These are phyloP conservation scores for Cheilosia soror DNA, from an alignment of 2,888 invertebrate species.

Conservation along the genomic window DNA sequence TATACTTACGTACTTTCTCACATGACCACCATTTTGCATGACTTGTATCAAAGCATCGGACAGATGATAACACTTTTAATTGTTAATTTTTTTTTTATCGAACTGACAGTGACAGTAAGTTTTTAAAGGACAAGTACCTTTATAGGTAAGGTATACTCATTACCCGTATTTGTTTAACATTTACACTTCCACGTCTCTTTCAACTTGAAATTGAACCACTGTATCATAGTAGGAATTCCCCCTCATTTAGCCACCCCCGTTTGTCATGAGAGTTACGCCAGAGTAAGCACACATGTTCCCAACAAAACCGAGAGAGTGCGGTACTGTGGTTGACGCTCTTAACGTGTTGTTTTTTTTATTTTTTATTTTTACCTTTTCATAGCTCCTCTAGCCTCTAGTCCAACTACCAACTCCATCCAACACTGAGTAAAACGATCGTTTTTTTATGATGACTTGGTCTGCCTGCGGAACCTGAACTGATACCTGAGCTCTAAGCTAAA, in stretches of 20 bases:
- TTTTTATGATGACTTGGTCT: constrained; percentile 49
- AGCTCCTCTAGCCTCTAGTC: not conserved
- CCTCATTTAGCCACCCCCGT: not conserved
- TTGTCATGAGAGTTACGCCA: constrained; percentile 15
- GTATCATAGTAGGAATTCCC: not conserved
- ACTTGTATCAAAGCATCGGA: no score
- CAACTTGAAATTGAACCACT: not conserved
- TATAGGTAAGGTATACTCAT: no score
- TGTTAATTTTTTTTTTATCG: no score
- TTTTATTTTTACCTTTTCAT: not conserved
- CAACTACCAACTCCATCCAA: no score
- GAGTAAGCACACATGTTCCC: constrained; percentile 33
- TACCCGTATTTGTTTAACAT: no score
- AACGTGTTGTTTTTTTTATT: not conserved
- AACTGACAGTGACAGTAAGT: no score
- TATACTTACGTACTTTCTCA: no score
- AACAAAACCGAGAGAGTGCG: constrained; percentile 15
- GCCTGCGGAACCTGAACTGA: no score
- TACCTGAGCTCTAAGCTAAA: constrained; percentile 2
- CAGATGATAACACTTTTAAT: no score
- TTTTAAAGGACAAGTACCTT: no score
- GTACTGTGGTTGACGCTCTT: not conserved
- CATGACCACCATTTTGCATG: no score
- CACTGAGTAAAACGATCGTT: constrained; percentile 49
- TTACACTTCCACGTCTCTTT: no score